phyloP scores from a whole-genome alignment of 2,797 vertebrate genomes.

The Lutra lutra region DNA sequence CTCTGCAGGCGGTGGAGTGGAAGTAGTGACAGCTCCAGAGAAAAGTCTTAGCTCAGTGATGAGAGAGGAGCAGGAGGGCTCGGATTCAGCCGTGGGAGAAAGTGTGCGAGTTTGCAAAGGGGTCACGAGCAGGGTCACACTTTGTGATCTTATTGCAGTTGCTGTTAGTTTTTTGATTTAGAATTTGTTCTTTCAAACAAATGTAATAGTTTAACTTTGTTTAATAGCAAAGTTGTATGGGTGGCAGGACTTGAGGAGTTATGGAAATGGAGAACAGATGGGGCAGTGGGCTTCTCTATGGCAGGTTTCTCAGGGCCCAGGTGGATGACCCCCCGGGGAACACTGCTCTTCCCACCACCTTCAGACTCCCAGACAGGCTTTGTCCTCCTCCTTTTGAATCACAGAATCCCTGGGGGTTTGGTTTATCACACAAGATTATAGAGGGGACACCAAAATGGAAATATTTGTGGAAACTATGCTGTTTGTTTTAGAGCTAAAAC shows the following conservation, averaged over 20 bases:
- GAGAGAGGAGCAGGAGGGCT: background rate
- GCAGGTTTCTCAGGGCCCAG: rapidly evolving
- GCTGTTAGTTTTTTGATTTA: background rate
- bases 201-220: too few species aligned
- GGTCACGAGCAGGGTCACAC: background rate
- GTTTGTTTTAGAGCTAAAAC: background rate
- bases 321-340: rapidly evolving
- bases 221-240: background rate
- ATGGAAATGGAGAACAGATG: background rate
- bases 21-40: background rate
- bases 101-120: background rate
- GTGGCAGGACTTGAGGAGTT: background rate
- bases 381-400: rapidly evolving
- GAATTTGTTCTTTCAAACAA: background rate
- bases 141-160: background rate
- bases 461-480: background rate
- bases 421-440: background rate
- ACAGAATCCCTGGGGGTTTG: rapidly evolving
- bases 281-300: background rate
- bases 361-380: rapidly evolving
- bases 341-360: rapidly evolving
- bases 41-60: too few species aligned
- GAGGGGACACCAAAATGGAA: background rate
- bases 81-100: background rate
- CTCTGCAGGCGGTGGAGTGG: rapidly evolving